These are phyloP conservation scores for Spermophilus dauricus DNA, from an alignment of 2,113 vertebrate species.

Conservation along the genomic window DNA sequence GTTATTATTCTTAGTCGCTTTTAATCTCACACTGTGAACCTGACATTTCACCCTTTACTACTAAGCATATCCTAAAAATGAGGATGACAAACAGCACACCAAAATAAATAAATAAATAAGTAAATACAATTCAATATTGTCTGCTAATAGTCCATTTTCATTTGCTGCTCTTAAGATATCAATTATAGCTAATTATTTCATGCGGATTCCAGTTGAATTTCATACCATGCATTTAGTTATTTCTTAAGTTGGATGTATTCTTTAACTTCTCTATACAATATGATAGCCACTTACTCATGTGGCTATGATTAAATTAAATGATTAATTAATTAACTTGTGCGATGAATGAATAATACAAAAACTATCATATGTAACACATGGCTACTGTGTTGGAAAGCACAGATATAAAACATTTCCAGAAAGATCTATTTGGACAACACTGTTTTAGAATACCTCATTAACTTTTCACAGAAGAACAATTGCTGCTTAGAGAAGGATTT, in stretches of 20 bases:
- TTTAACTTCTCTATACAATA: not conserved
- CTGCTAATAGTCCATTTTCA: not conserved
- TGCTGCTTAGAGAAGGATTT: not conserved
- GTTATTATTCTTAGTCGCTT: not conserved
- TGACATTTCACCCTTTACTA: not conserved
- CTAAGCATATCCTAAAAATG: not conserved
- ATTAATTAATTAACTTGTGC: too few species aligned
- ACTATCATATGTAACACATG: not conserved
- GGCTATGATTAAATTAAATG: too few species aligned
- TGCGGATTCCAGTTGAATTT: not conserved
- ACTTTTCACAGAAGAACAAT: not conserved
- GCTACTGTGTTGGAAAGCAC: not conserved
- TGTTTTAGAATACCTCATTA: not conserved
- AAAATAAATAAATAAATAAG: not conserved
- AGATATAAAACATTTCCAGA: not conserved
- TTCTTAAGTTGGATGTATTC: not conserved
- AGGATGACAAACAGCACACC: not conserved
- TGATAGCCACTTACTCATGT: not conserved
- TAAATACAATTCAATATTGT: not conserved
- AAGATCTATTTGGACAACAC: not conserved
- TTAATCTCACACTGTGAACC: not conserved
- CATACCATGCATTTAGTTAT: not conserved
- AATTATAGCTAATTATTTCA: not conserved
- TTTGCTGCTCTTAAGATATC: not conserved
- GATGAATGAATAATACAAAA: too few species aligned